phyloP scores from a whole-genome alignment of 2,888 invertebrate species.

The Nineta flava region DNA sequence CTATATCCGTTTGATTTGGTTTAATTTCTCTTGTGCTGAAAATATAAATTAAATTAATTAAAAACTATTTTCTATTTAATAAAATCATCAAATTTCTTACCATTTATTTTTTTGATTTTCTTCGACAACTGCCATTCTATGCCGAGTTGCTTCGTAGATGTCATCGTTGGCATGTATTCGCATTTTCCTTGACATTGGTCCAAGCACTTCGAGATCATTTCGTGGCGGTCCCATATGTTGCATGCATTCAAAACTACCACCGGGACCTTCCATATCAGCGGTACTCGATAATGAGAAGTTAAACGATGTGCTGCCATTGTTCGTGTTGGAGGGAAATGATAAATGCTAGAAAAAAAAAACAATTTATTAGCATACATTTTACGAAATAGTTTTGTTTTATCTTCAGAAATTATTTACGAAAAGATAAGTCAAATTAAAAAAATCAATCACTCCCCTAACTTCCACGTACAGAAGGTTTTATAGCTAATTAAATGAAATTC shows the following conservation, averaged over 20 bases:
- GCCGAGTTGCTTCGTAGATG: constrained; percentile 83
- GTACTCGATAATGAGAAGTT: constrained; percentile 65
- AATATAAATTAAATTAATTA: constrained; percentile 17
- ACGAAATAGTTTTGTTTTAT: no score
- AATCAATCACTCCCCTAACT: no score
- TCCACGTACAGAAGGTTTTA: no score
- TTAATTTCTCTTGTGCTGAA: constrained; percentile 85
- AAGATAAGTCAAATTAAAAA: no score
- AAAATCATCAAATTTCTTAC: constrained; percentile 27
- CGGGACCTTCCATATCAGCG: constrained; percentile 64
- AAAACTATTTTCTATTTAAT: neutral
- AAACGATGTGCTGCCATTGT: constrained; percentile 41
- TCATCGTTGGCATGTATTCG: constrained; percentile 91
- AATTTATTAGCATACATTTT: neutral
- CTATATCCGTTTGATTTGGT: constrained; percentile 78
- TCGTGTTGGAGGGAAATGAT: constrained; percentile 47
- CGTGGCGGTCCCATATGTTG: constrained; percentile 40
- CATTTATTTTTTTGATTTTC: constrained; percentile 89
- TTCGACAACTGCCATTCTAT: constrained; percentile 82
- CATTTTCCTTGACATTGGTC: constrained; percentile 74
- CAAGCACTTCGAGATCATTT: constrained; percentile 60
- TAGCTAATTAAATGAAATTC: no score
- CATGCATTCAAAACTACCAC: constrained; percentile 89
- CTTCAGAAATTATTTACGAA: no score
- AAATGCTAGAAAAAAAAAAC: constrained; percentile 43